Base-by-base conservation (phyloP, 2,797 vertebrate species). In the Discoglossus pictus region DNA sequence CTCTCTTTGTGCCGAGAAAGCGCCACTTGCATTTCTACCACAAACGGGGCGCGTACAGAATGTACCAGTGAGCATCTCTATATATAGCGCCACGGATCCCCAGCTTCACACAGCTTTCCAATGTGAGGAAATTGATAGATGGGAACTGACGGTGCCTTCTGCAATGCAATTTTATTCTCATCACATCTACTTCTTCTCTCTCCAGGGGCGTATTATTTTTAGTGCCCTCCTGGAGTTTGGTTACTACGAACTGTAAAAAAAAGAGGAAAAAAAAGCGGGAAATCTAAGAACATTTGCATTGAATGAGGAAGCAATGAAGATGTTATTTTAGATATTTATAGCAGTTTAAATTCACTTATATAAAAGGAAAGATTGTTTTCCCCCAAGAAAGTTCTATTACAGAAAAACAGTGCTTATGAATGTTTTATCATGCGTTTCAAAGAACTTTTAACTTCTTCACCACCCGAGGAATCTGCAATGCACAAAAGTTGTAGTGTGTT, bases 51-150 rank as follows among this genome's bases (percentile, higher is more conserved):
- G 24, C 63, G 68, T 35, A 71, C 52, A 52, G 43, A 51, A 64
- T 71, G 68, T 71, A 64, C 53, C 38, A 59, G 46, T 9, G 13
- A 69, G 21, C 36, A 36, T 62, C 68, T 64, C 61, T 71, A 65
- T 71, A 71, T 71, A 71, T 65, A 65, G 68, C 39, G 36, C 46
- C 6, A 21, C 53, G 44, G 48, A 44, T 50, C 56, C 31, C 27
- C 66, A 47, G 65, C 60, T 56, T 39, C 58, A 10, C 43, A 31
- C 43, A 31, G 44, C 44, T 64, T 51, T 40, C 61, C 68, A 59
- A 48, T 44, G 68, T 44, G 61, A 64, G 68, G 53, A 71, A 65
- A 71, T 59, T 71, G 68, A 71, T 71, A 63, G 68, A 71, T 71
- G 53, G 68, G 51, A 65, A 59, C 52, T 52, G 68, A 71, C 54